These are phyloP conservation scores for Tinamus guttatus DNA, from an alignment of 2,113 vertebrate genomes.

Conservation along the genomic window DNA sequence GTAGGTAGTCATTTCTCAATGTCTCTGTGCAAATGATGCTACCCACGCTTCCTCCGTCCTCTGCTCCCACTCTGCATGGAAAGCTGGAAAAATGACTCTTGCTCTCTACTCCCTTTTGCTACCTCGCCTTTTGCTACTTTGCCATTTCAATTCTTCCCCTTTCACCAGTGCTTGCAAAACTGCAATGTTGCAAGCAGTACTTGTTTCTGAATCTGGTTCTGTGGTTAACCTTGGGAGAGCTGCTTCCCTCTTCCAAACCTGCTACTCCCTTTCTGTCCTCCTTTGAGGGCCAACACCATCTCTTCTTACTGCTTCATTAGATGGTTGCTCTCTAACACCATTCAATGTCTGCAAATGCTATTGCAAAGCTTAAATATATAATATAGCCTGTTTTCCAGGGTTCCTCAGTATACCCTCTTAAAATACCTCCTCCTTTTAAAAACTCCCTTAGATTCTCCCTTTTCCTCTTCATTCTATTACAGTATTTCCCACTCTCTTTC, in stretches of 20 bases:
- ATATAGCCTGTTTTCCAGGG: neutral
- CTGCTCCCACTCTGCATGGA: neutral
- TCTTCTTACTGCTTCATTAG: neutral
- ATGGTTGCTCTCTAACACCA: neutral
- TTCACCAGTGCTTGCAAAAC: neutral
- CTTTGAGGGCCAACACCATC: neutral
- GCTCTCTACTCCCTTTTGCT: neutral
- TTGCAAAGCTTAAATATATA: neutral
- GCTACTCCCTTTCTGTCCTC: neutral
- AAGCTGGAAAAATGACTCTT: neutral
- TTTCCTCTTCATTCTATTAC: neutral
- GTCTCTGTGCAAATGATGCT: neutral
- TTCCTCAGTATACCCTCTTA: neutral
- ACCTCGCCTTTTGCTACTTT: neutral
- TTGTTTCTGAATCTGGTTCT: neutral
- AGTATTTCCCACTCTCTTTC: neutral
- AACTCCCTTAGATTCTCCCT: neutral
- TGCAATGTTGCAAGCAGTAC: neutral
- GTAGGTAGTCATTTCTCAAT: neutral
- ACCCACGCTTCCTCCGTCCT: neutral
- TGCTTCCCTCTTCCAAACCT: neutral
- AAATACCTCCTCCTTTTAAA: neutral
- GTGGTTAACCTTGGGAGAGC: neutral
- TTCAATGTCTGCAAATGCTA: neutral
- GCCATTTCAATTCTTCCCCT: neutral